Evolutionary conservation across 2,888 invertebrate species (phyloP).

Genomic region (Drosophila macrothrix): DNA sequence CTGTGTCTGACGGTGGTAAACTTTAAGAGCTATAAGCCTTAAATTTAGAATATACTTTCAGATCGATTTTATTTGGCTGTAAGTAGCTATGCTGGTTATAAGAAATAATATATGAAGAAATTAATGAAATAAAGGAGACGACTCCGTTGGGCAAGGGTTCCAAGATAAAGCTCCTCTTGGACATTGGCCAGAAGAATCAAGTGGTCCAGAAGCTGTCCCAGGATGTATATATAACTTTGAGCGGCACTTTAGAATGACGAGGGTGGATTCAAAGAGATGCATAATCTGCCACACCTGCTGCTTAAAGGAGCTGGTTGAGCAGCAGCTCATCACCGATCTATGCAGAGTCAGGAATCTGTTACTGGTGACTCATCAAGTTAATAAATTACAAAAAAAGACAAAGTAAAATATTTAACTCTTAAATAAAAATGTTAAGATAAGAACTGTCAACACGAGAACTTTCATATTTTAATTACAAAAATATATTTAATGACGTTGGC

Average conservation of each 20-base stretch:
- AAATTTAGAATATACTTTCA: too few species aligned
- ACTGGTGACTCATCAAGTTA: conserved; percentile 48
- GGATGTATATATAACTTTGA: conserved; percentile 74
- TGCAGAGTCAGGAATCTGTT: conserved; percentile 79
- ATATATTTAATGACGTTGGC: not conserved
- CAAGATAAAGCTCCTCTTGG: conserved; percentile 75
- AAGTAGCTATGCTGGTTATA: conserved; percentile 47
- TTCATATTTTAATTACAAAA: not conserved
- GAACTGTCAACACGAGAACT: not conserved
- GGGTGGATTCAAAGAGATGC: conserved; percentile 78
- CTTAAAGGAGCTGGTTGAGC: conserved; percentile 58
- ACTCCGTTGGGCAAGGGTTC: conserved; percentile 74
- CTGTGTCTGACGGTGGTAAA: too few species aligned
- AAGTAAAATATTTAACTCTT: too few species aligned
- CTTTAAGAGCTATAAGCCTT: too few species aligned
- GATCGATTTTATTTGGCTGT: too few species aligned
- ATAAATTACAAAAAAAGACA: too few species aligned
- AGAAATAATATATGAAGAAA: too few species aligned
- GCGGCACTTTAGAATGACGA: conserved; percentile 77
- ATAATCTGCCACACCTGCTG: conserved; percentile 62
- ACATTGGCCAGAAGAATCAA: conserved; percentile 77
- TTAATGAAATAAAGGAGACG: conserved; percentile 59
- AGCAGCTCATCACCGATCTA: conserved; percentile 81
- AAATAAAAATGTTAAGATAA: too few species aligned
- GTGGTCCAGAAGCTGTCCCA: conserved; percentile 77